Evolutionary conservation across 2,888 invertebrate species (phyloP), one percentile per base, ranked within the genome.

Genomic region (Drosophila limbata): DNA sequence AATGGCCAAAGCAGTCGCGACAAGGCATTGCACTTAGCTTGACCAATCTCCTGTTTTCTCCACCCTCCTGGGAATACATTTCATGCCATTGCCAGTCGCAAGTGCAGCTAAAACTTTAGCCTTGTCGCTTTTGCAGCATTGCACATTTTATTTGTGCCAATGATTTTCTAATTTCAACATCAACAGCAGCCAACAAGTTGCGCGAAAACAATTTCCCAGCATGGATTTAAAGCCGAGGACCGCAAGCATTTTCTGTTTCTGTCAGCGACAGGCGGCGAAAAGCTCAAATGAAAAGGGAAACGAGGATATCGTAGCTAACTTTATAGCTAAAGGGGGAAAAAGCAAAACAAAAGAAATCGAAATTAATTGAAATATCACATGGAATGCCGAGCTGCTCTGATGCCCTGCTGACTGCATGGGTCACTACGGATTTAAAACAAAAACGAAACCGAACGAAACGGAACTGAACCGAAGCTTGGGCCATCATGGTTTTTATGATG

Each of bases 1-100:
- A 84, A 78, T 69, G 84, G 70, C 70, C 56, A 81, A 81, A 66
- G 73, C 55, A 68, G 56, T 56, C 67, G 60, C 81, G 79, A 87
- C 83, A 83, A 79, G 77, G 69, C 88, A 81, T 76, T 87, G 83
- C 88, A 88, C 88, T 86, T 83, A 84, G 63, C 77, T 79, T 84
- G 84, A 81, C 84, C 86, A 84, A 73, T 57, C 59, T 31, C 5
- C 52, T 37, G 28, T 10, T 10, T 61, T 53, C n/a, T 25, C 11
- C n/a, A 21, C 4, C 11, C 31, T n/a, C 13, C 17, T 9, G 35
- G 17, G 55, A 13, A 47, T 40, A 11, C 37, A 42, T 56, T 51
- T 35, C n/a, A 57, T 72, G 76, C 50, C 77, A 77, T 31, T 47
- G 44, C 61, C 68, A 76, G 66, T 53, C 66, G 59, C 66, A 45